Base-by-base conservation (phyloP, 2,888 invertebrate species). In the Cataglyphis altisquamis region DNA sequence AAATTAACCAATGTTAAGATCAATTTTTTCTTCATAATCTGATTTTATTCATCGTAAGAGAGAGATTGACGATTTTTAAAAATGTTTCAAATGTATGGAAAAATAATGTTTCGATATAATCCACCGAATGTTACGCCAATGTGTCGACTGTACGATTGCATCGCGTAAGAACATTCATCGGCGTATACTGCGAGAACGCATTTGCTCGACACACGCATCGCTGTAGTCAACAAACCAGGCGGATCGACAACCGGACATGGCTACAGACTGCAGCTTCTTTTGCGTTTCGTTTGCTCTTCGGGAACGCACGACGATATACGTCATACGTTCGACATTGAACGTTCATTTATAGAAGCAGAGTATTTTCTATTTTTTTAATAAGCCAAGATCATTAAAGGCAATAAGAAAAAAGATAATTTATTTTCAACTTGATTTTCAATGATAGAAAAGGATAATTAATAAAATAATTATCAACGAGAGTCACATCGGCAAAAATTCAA, bases 161-260 rank as follows among this genome's bases (percentile, higher is more conserved):
- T 74, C 75, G 83, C 36, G 60, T 80, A 80, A 72, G 80, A 77
- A 80, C 78, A 80, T 80, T 83, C 83, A 83, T 83, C 78, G 67
- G 70, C 64, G 63, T 62, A 52, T 64, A 48, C 75, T 12, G 83
- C 81, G 73, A 63, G 81, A 78, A 45, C 63, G 81, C 74, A n/a
- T 52, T 45, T 70, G 39, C 64, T 41, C 70, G 83, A 78, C 78
- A 80, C 68, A 80, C 70, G 80, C 62, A 21, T 80, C 78, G 70
- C 77, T 83, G 83, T 83, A 77, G 83, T 83, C 78, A 70, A 70
- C 80, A 68, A 70, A 78, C 78, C 83, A 63, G 63, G 62, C 83
- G 78, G 83, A 83, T 83, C 83, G 80, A 80, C 83, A 83, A 83
- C 83, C 83, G 83, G 83, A 83, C 83, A 64, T 64, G 62, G 78